Percentiles rank a stretch among this genome's conserved stretches.
Conservation (phyloP, 2,888 invertebrate species). For the Papilio elwesi region DNA sequence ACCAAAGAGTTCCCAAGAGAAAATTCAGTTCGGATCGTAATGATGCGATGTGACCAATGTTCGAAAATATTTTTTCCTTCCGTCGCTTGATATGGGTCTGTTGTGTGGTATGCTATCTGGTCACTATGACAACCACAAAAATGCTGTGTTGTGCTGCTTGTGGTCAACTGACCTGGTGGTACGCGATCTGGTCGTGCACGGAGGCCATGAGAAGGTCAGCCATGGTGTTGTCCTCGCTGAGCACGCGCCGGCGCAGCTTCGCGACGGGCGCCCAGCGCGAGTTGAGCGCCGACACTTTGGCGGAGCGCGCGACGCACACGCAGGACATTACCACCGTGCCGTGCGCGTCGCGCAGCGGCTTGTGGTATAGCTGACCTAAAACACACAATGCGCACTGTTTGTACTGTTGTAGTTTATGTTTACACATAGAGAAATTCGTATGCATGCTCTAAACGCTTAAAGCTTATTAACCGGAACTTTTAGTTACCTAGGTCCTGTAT, state of each 20-base stretch:
- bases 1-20: not conserved
- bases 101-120: no score
- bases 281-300: slow-evolving; percentile 95
- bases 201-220: slow-evolving; percentile 94
- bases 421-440: no score
- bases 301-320: slow-evolving; percentile 89
- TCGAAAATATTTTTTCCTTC: no score
- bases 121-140: no score
- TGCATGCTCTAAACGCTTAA: no score
- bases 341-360: slow-evolving; percentile 93
- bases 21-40: no score
- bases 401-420: no score
- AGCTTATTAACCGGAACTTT: no score
- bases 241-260: slow-evolving; percentile 91
- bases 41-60: no score
- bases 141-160: no score
- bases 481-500: slow-evolving; percentile 92
- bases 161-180: slow-evolving; percentile 78
- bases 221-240: slow-evolving; percentile 89
- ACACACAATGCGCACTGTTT: not conserved
- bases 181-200: slow-evolving; percentile 90
- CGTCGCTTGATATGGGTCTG: no score
- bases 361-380: slow-evolving; percentile 86
- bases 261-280: slow-evolving; percentile 96
- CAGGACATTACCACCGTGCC: slow-evolving; percentile 96